Base-by-base conservation (phyloP, 1,140 invertebrate species). In the Drosophila ogumai region DNA sequence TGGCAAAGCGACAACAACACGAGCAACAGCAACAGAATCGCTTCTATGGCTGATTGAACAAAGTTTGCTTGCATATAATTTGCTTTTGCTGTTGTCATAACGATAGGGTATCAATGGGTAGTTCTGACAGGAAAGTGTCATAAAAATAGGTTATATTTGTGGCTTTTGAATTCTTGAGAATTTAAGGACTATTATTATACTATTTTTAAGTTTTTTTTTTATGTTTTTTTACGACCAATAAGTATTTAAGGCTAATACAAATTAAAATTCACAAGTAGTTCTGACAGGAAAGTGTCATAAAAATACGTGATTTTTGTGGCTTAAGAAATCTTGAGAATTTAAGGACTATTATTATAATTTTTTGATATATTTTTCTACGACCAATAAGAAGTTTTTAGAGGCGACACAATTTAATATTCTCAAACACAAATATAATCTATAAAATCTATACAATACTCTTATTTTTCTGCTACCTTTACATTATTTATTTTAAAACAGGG, bases 11-110 rank as follows among this genome's bases (percentile, higher is more conserved):
- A 40, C 74, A 44, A 41, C 74, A 78, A 47, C 75, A 78, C 41
- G 56, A 77, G 36, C 40, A 34, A 46, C 12, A 31, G 34, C 72
- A 78, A 41, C 64, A 38, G 13, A 67, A 75, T 73, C 66, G 72
- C 80, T 86, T 77, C 78, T 68, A 71, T 75, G 65, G 75, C 84
- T 87, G 82, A 87, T 87, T 87, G 82, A 88, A 88, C 84, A 87
- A 87, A 87, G 80, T 87, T 87, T 87, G 69, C 72, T 61, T 65
- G 67, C 63, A 80, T 63, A 75, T 66, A 68, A 66, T 77, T 66
- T 60, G 59, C 40, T 19, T 44, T 63, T 60, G 65, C 59, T 61
- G 55, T 68, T 79, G 68, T 74, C 43, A 57, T 61, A 58, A 66
- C 50, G 31, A 63, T 9, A 50, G 58, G 75, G 61, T 64, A 84